These are phyloP conservation scores for Lissocephala sabroskyi DNA, from an alignment of 2,888 invertebrate species.

Conservation along the genomic window DNA sequence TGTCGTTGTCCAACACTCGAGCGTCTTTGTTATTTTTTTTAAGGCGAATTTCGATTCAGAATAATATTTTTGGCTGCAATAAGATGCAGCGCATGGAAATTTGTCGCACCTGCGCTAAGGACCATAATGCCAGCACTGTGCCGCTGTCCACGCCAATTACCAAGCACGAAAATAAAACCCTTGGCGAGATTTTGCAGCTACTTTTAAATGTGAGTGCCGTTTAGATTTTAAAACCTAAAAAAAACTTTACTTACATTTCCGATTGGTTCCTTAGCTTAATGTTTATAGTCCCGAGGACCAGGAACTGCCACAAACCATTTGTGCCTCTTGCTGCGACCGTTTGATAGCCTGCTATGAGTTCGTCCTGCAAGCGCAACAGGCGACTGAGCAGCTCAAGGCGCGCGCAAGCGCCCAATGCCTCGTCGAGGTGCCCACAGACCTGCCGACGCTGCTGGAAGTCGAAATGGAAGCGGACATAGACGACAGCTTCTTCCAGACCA, in stretches of 20 bases:
- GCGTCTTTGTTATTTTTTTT: too few relatives aligned
- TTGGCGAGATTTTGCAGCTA: conserved; percentile 38
- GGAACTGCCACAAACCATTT: conserved; percentile 48
- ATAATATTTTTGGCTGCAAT: too few relatives aligned
- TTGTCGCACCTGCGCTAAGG: conserved; percentile 42
- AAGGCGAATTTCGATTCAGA: too few relatives aligned
- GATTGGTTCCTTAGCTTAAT: too few relatives aligned
- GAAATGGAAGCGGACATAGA: conserved; percentile 38
- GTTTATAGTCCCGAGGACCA: too few relatives aligned
- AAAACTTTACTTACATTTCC: too few relatives aligned
- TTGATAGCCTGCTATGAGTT: conserved; percentile 53
- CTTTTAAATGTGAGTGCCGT: too few relatives aligned
- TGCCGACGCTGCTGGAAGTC: conserved; percentile 31
- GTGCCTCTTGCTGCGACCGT: conserved; percentile 41
- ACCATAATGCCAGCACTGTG: conserved; percentile 17
- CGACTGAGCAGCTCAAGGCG: conserved; percentile 38
- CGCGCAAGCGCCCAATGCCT: conserved; percentile 36
- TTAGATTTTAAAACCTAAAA: too few relatives aligned
- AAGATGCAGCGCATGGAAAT: conserved; percentile 36
- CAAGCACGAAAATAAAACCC: conserved; percentile 30
- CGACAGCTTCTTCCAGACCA: neutral
- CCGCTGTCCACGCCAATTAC: conserved; percentile 21
- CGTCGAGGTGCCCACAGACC: conserved; percentile 59
- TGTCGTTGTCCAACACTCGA: too few relatives aligned
- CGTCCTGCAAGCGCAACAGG: conserved; percentile 45